Percentiles rank a stretch among this genome's conserved stretches.
Conservation (phyloP, 2,113 vertebrate species). For the Cygnus buccinator region DNA sequence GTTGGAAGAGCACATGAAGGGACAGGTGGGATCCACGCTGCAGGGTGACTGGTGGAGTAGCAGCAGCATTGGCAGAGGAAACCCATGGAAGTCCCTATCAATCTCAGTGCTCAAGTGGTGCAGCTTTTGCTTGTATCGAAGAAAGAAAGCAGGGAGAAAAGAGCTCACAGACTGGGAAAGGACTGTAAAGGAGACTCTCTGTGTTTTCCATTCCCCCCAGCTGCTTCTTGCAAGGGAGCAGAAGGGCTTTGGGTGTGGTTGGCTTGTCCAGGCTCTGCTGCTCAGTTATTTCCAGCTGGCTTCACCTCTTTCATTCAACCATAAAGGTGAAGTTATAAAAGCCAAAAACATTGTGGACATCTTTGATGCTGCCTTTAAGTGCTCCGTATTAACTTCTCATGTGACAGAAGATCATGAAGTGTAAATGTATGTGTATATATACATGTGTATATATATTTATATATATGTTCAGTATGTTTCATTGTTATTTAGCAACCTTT, state of each 20-base stretch:
- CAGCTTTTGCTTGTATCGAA: not conserved
- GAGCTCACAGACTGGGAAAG: not conserved
- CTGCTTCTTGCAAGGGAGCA: not conserved
- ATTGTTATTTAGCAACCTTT: not conserved
- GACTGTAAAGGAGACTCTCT: not conserved
- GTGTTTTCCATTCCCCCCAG: not conserved
- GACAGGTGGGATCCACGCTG: not conserved
- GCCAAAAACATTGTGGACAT: not conserved
- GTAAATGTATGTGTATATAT: rapidly evolving
- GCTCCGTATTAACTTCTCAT: not conserved
- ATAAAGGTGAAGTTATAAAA: not conserved
- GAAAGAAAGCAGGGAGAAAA: not conserved
- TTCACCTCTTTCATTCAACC: not conserved
- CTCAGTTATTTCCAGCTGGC: not conserved
- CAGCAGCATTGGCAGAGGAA: not conserved
- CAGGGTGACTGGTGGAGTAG: not conserved
- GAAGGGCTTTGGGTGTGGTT: not conserved
- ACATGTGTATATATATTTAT: not conserved
- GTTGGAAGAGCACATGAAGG: not conserved
- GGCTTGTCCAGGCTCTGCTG: rapidly evolving
- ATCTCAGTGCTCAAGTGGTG: not conserved
- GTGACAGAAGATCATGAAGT: not conserved
- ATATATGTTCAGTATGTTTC: not conserved
- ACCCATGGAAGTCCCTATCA: not conserved
- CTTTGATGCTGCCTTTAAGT: not conserved